Base-by-base conservation (phyloP, 2,113 vertebrate species). In the Montifringilla adamsi region DNA sequence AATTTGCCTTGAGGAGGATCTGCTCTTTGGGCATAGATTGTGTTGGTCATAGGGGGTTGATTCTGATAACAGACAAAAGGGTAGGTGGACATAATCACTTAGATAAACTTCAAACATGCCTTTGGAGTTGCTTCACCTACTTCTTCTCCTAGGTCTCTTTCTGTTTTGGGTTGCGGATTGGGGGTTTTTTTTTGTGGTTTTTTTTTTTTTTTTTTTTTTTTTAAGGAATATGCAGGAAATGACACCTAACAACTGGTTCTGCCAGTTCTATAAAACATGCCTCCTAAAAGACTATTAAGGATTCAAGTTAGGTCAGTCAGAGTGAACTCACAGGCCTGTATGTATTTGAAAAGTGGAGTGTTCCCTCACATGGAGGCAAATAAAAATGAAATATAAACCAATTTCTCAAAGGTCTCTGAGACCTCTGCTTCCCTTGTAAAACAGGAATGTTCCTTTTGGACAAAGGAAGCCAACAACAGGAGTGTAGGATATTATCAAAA, bases 231-330 rank as follows among this genome's bases (percentile, higher is more conserved):
- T n/a, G n/a, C 87, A 91, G 84, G 82, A 80, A 94, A 84, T 94
- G 15, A 86, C 88, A 92, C 52, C 33, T 67, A 56, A 49, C 66
- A 91, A 92, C 97, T 72, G 77, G 95, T 95, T 96, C 56, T 89
- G 56, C 95, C 80, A 95, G 96, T 96, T 95, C 67, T 84, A 6
- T 80, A 83, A 81, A 94, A 89, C 53, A 80, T 55, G n/a, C 11
- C 62, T 93, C 67, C 83, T 84, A 62, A 72, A 91, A 84, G 59
- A 84, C 90, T 85, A 87, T 69, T 95, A 92, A 87, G 63, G 55
- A 96, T 96, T 95, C 64, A 90, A 84, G 87, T 95, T 89, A 87
- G 85, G 90, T 93, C 73, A 90, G 64, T 75, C 52, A 35, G 31
- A 80, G 24, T 67, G 85, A 95, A 86, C 35, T 90, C 90, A 73